phyloP scores from a whole-genome alignment of 2,113 vertebrate genomes.

The Oceanites oceanicus region DNA sequence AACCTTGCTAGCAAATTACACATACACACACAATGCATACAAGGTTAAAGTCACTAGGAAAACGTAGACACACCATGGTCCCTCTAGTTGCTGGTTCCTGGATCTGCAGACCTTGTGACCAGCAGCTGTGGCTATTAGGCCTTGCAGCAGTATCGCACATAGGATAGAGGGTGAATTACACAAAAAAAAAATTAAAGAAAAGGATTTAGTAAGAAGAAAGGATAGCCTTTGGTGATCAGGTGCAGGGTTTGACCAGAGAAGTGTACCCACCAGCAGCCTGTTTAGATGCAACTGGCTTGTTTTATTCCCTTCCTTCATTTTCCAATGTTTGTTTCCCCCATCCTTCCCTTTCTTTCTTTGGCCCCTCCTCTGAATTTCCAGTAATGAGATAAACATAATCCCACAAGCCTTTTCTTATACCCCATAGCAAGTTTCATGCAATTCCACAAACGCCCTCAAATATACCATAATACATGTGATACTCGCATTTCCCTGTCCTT shows the following conservation, averaged over 20 bases:
- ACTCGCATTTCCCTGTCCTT: background rate
- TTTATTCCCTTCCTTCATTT: background rate
- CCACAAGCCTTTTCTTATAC: background rate
- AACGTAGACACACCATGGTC: background rate
- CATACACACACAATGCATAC: too few relatives aligned
- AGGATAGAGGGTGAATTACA: background rate
- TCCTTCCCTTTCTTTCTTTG: background rate
- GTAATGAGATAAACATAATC: background rate
- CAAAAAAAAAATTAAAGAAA: background rate
- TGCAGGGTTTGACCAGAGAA: background rate
- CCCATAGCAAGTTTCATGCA: background rate
- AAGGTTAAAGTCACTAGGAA: background rate
- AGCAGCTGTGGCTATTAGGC: background rate
- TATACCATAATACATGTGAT: background rate
- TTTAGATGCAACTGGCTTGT: background rate
- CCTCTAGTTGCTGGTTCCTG: background rate
- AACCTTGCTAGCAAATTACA: background rate
- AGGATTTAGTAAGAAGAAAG: background rate
- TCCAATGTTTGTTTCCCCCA: accelerated
- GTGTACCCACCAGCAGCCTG: background rate
- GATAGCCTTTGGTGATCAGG: background rate
- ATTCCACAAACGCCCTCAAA: background rate
- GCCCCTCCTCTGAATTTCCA: background rate
- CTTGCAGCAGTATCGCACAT: background rate
- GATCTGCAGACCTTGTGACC: background rate